A percentile compares a stretch with the other conserved stretches of the same genome.
These are phyloP conservation scores for Zootermopsis nevadensis DNA, from an alignment of 2,888 invertebrate species.

Conservation along the genomic window DNA sequence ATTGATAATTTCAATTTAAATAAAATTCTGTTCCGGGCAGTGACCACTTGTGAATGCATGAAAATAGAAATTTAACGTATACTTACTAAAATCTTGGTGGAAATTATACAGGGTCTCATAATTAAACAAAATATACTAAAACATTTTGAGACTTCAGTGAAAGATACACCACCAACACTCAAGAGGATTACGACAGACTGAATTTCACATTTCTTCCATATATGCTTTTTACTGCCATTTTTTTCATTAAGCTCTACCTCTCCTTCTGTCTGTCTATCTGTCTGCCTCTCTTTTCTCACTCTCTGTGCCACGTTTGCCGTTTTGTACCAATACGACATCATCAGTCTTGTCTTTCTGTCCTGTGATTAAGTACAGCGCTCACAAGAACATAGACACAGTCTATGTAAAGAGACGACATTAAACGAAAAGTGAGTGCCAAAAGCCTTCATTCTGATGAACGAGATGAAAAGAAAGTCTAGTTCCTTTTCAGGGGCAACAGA, in stretches of 20 bases:
- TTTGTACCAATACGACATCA: neutral
- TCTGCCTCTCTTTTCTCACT: neutral
- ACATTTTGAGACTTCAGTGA: too few relatives aligned
- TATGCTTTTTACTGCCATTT: neutral
- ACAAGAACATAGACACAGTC: neutral
- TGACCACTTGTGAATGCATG: too few relatives aligned
- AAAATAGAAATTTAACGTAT: too few relatives aligned
- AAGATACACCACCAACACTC: neutral
- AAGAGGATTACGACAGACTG: neutral
- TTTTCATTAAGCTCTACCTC: neutral
- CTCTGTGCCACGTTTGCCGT: neutral
- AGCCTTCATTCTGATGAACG: neutral
- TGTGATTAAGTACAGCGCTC: neutral
- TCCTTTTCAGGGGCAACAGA: neutral
- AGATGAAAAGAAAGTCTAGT: neutral
- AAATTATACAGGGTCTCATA: conserved; percentile 40
- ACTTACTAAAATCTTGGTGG: conserved; percentile 38
- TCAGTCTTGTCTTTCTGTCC: conserved; percentile 3
- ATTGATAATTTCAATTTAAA: too few relatives aligned
- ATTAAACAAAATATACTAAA: neutral
- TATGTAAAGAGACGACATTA: neutral
- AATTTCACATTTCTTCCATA: neutral
- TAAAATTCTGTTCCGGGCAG: too few relatives aligned
- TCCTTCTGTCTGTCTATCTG: neutral
- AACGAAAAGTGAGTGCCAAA: neutral